A percentile compares a stretch with the other conserved stretches of the same genome.
These are phyloP conservation scores for Petrolisthes cinctipes DNA, from an alignment of 2,888 invertebrate genomes.

Conservation along the genomic window DNA sequence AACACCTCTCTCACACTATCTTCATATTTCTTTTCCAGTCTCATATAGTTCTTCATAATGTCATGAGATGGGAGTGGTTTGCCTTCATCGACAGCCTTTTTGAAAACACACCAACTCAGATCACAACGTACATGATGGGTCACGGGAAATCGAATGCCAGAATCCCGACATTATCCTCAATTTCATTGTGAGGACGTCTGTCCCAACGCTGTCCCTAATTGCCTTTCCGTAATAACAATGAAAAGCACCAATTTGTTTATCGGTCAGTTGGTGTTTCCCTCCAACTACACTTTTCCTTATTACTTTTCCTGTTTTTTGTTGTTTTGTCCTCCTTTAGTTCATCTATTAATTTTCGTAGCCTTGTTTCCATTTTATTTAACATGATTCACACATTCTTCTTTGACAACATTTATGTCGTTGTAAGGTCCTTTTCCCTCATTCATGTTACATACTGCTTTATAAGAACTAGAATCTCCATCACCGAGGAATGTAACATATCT, in stretches of 20 bases:
- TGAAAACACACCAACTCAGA: neutral
- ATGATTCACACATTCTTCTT: slow-evolving; percentile 21
- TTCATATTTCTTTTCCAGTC: neutral
- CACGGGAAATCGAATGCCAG: slow-evolving; percentile 1
- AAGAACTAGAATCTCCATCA: slow-evolving; percentile 9
- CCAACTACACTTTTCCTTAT: slow-evolving; percentile 19
- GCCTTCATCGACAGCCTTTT: neutral
- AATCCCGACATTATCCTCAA: slow-evolving; percentile 23
- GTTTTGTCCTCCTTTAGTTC: neutral
- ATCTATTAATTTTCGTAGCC: slow-evolving; percentile 14
- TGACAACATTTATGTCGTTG: slow-evolving; percentile 5
- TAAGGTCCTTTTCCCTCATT: slow-evolving; percentile 28
- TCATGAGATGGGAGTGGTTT: neutral
- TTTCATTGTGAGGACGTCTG: neutral
- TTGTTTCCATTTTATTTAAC: slow-evolving; percentile 29
- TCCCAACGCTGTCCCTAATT: slow-evolving; percentile 9
- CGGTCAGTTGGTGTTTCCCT: slow-evolving; percentile 9
- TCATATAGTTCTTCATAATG: neutral
- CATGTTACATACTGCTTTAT: slow-evolving; percentile 16
- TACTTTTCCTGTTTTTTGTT: slow-evolving; percentile 7
- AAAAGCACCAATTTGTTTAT: neutral
- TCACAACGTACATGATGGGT: slow-evolving; percentile 20
- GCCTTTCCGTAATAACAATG: neutral
- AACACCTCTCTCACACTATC: neutral
- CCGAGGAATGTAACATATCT: neutral